phyloP scores from a whole-genome alignment of 2,888 invertebrate species.

The Caenorhabditis afra region DNA sequence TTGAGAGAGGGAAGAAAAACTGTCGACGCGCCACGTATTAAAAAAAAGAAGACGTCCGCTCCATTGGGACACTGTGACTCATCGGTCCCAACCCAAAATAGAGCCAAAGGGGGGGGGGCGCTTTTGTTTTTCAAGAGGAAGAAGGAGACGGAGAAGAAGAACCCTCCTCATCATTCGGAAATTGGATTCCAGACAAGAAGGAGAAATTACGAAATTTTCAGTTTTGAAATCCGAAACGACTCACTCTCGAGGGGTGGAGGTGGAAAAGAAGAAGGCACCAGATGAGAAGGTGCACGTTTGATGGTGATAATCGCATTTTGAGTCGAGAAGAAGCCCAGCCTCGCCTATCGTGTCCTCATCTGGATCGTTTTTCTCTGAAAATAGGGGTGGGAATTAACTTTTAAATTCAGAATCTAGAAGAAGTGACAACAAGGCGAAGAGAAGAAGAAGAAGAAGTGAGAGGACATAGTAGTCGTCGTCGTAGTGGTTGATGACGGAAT shows the following conservation, averaged over 20 bases:
- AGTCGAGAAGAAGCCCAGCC: neutral
- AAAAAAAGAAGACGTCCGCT: neutral
- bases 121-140: neutral
- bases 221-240: neutral
- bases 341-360: neutral
- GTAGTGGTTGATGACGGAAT: slow-evolving; percentile 17
- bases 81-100: neutral
- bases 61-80: neutral
- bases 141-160: neutral
- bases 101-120: neutral
- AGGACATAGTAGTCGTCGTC: slow-evolving; percentile 23
- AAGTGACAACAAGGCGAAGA: too few species aligned
- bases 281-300: neutral
- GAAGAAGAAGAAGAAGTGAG: slow-evolving; percentile 8
- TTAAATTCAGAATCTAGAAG: neutral
- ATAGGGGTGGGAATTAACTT: too few species aligned
- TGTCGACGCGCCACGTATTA: neutral
- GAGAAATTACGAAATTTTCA: slow-evolving; percentile 10
- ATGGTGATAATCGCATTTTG: slow-evolving; percentile 10
- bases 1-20: neutral
- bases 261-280: neutral
- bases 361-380: too few species aligned
- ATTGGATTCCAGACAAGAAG: neutral
- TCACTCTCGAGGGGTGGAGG: neutral
- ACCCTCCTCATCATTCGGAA: neutral